These are phyloP conservation scores for Hapalemur alaotrensis DNA, from an alignment of 2,797 vertebrate species.

Conservation along the genomic window DNA sequence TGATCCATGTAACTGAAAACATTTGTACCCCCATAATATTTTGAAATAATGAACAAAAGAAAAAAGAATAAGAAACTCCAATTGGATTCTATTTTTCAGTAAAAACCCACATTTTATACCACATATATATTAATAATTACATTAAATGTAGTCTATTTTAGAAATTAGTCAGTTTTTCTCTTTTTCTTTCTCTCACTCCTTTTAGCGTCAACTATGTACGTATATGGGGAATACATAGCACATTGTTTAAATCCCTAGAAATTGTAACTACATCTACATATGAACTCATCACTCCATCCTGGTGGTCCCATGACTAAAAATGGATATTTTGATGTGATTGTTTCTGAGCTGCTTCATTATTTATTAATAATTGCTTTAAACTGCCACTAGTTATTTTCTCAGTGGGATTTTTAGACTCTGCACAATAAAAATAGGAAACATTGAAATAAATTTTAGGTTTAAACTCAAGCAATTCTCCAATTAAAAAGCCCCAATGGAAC, in stretches of 20 bases:
- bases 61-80: not conserved
- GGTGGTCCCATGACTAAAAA: conserved; percentile 84
- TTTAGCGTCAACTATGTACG: not conserved
- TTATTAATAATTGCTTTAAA: conserved; percentile 93
- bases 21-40: no score
- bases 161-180: not conserved
- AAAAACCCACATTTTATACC: not conserved
- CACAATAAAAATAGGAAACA: conserved; percentile 9
- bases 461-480: not conserved
- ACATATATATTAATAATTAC: not conserved
- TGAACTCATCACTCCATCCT: conserved; percentile 82
- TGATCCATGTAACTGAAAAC: no score
- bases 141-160: not conserved
- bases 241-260: conserved; percentile 83
- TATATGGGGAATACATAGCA: conserved; percentile 69
- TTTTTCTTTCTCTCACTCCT: not conserved
- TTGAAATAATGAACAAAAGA: no score
- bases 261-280: conserved; percentile 76
- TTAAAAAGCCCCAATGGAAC: not conserved
- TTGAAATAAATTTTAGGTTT: not conserved
- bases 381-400: conserved; percentile 78
- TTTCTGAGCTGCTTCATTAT: conserved; percentile 90
- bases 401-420: conserved; percentile 43
- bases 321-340: conserved; percentile 89
- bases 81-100: not conserved